Conservation (phyloP, 2,888 invertebrate genomes). For the Drosophila atripex region DNA sequence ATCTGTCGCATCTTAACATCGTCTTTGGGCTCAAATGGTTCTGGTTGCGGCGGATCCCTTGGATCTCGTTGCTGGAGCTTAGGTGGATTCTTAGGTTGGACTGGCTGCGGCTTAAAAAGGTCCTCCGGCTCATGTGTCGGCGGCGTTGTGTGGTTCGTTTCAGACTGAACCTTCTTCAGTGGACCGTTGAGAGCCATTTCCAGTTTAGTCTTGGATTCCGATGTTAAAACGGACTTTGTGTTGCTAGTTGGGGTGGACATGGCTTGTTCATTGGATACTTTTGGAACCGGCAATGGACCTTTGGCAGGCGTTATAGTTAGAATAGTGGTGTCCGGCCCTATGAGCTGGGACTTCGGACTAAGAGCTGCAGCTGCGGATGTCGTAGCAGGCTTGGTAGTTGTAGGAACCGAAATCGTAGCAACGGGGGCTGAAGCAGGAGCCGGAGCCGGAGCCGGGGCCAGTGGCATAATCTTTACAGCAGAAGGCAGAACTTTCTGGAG, state of each 20-base stretch:
- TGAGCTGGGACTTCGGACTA: not conserved
- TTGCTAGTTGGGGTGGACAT: not conserved
- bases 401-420: not conserved
- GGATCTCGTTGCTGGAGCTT: not conserved
- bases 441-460: not conserved
- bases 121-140: not conserved
- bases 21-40: not conserved
- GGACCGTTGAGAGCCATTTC: slow-evolving; percentile 3
- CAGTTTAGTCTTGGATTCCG: not conserved
- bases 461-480: not conserved
- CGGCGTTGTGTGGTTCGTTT: not conserved
- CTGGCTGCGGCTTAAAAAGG: not conserved
- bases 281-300: not conserved
- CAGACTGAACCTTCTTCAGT: not conserved
- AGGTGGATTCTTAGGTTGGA: not conserved
- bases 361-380: too few species aligned
- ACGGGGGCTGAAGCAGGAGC: not conserved
- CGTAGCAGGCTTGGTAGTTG: too few species aligned
- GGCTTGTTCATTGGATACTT: slow-evolving; percentile 4
- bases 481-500: not conserved
- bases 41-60: not conserved
- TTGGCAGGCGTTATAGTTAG: not conserved
- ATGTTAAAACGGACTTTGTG: not conserved
- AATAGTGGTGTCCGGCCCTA: too few species aligned
- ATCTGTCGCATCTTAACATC: not conserved